Base-by-base conservation (phyloP, 2,797 vertebrate genomes). In the Intellagama lesueurii region DNA sequence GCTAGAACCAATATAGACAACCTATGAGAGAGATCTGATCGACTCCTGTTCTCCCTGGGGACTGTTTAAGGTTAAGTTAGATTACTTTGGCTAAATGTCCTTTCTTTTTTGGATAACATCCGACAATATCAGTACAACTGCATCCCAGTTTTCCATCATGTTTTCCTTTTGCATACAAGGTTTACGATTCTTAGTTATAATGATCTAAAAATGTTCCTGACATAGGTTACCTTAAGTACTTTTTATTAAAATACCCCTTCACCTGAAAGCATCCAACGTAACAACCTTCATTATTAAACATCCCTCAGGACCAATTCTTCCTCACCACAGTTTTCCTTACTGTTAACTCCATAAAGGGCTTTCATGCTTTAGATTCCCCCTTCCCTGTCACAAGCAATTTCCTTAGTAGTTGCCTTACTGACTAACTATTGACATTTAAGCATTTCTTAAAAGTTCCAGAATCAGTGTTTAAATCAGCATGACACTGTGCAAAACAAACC, bases 161-260 rank as follows among this genome's bases (percentile, higher is more conserved):
- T 4, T 9, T 82, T 28, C 47, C 12, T 28, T 40, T 66, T 73
- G 44, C 16, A 66, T 77, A 47, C 19, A 75, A 5, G 2, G 16
- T 70, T 47, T 77, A n/a, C 32, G 35, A 40, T 40, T 40, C 40
- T 40, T 40, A 40, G 40, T 40, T 40, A 40, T 40, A 40, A 3
- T 40, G 40, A 8, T 88, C 14, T 49, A 40, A 72, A 35, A 83
- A 28, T 28, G 73, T 5, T 83, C 52, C 7, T 85, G 49, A 28
- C 5, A 40, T n/a, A 75, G 1, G 35, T 32, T 77, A 75, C 44
- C 40, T 83, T 83, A 83, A 83, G 72, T 52, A 75, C 40, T 19
- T 83, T 16, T 81, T 60, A 78, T 77, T 82, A 77, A 86, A 88
- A 70, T 69, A 82, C 35, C 7, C 49, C 24, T n/a, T 79, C 66